phyloP scores from a whole-genome alignment of 2,888 invertebrate species.

The Limnephilus rhombicus region DNA sequence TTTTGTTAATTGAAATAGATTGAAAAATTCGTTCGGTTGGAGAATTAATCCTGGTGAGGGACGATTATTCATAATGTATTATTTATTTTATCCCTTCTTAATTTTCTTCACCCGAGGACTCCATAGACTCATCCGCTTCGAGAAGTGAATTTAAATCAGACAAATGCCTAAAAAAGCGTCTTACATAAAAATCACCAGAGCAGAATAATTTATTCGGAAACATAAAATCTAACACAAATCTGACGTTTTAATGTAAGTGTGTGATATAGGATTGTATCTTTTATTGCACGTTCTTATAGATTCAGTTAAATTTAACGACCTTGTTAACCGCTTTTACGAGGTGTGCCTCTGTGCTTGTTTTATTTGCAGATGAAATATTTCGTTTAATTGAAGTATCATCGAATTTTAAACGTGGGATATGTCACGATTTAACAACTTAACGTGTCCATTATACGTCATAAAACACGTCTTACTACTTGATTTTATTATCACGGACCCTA shows the following conservation, averaged over 20 bases:
- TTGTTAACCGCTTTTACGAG: slow-evolving; percentile 33
- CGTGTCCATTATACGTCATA: slow-evolving; percentile 47
- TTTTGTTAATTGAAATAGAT: too few species aligned
- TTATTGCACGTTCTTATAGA: slow-evolving; percentile 6
- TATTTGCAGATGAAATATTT: slow-evolving; percentile 32
- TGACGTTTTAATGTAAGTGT: not conserved
- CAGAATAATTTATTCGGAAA: not conserved
- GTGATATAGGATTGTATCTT: slow-evolving; percentile 9
- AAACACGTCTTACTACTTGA: slow-evolving; percentile 51
- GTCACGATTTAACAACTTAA: slow-evolving; percentile 55
- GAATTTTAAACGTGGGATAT: slow-evolving; percentile 57
- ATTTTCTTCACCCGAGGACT: too few species aligned
- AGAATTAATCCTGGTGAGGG: not conserved
- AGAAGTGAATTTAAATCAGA: not conserved
- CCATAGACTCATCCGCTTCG: not conserved
- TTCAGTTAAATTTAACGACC: slow-evolving; percentile 40
- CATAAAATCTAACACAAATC: not conserved
- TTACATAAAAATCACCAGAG: not conserved
- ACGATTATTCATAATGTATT: not conserved
- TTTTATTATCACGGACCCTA: slow-evolving; percentile 37
- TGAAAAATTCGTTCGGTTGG: too few species aligned
- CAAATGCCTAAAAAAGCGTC: not conserved
- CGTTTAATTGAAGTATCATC: slow-evolving; percentile 50
- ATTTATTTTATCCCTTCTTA: too few species aligned
- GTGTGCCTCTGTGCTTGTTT: slow-evolving; percentile 40